Conservation (phyloP, 2,888 invertebrate genomes). For the Drosophila fungiperda region DNA sequence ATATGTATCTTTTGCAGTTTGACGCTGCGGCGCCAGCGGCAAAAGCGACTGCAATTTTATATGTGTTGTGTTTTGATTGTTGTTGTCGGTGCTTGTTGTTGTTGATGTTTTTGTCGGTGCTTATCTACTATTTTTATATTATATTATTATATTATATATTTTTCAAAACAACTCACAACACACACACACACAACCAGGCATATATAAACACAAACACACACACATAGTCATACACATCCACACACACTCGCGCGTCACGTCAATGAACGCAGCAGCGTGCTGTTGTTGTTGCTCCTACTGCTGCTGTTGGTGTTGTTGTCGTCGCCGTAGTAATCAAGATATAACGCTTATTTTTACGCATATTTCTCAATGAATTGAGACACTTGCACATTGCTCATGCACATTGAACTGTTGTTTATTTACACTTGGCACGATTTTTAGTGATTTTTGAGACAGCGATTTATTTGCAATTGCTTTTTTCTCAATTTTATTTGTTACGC, state of each 20-base stretch:
- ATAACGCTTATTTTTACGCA: conserved; percentile 68
- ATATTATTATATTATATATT: too few species aligned
- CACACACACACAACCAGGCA: conserved; percentile 44
- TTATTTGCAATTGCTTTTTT: conserved; percentile 57
- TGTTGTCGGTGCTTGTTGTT: conserved; percentile 43
- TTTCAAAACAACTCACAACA: conserved; percentile 68
- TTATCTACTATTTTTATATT: conserved; percentile 31
- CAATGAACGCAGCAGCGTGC: conserved; percentile 80
- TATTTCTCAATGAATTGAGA: conserved; percentile 67
- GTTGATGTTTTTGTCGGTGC: conserved; percentile 5
- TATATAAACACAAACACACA: conserved; percentile 46
- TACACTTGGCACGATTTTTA: conserved; percentile 67
- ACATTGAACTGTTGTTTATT: conserved; percentile 65
- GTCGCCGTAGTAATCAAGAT: conserved; percentile 62
- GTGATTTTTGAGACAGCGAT: conserved; percentile 49
- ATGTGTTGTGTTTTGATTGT: conserved; percentile 64
- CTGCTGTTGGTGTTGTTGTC: conserved; percentile 54
- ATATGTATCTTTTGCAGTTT: conserved; percentile 39
- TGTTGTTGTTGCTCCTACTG: conserved; percentile 47
- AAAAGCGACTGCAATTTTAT: conserved; percentile 41
- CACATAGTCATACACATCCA: conserved; percentile 42
- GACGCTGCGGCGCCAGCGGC: conserved; percentile 35
- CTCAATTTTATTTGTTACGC: conserved; percentile 74
- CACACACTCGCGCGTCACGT: conserved; percentile 76
- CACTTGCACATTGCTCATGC: conserved; percentile 49